Evolutionary conservation across 2,113 vertebrate species (phyloP).

Genomic region (Microcebus lehilahytsara): DNA sequence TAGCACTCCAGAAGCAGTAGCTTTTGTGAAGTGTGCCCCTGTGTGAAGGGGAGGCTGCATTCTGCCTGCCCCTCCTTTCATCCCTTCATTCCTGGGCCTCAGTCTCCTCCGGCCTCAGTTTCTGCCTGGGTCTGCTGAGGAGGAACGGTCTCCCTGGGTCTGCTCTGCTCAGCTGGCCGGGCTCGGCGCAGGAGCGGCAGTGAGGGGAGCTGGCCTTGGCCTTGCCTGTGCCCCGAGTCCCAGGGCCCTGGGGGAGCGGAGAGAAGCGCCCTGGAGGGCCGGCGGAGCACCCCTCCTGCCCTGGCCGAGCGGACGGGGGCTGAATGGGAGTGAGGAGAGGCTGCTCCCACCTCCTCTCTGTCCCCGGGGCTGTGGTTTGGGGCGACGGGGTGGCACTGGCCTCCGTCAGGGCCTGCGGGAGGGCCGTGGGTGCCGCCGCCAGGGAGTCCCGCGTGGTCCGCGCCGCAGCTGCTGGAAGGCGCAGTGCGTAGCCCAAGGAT

Average conservation of each 20-base stretch:
- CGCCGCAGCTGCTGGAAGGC: neutral
- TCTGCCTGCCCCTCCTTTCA: neutral
- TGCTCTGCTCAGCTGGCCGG: neutral
- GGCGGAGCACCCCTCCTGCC: no score
- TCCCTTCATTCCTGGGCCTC: no score
- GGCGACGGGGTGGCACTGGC: neutral
- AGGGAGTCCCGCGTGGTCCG: neutral
- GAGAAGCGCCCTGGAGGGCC: neutral
- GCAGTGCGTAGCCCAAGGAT: neutral
- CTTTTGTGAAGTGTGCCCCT: neutral
- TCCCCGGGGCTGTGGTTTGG: neutral
- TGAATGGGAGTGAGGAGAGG: neutral
- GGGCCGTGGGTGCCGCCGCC: no score
- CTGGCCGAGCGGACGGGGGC: neutral
- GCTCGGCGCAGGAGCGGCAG: accelerated
- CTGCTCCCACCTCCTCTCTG: neutral
- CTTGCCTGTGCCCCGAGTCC: neutral
- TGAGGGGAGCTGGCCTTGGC: neutral
- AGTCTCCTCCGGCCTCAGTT: neutral
- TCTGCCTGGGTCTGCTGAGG: neutral
- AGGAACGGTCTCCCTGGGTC: neutral
- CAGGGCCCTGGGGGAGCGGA: neutral
- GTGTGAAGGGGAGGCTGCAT: neutral
- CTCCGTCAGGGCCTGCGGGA: neutral
- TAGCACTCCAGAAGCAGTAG: no score